These are phyloP conservation scores for Gordius sp. DNA, from an alignment of 2,888 invertebrate species.

Conservation along the genomic window DNA sequence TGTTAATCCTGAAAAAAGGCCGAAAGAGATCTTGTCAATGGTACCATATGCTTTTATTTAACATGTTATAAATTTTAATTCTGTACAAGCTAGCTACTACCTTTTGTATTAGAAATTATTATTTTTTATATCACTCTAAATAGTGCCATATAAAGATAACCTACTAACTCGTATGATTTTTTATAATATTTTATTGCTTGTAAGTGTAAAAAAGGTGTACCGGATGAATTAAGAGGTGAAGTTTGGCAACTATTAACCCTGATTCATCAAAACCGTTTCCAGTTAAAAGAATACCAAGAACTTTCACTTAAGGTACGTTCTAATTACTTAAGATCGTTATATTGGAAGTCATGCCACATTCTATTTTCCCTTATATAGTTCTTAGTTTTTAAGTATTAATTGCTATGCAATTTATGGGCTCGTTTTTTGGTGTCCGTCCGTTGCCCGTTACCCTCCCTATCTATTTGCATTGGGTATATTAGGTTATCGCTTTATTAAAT, in stretches of 20 bases:
- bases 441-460: too few species aligned
- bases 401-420: too few species aligned
- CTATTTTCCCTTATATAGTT: too few species aligned
- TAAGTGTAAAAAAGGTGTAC: constrained; percentile 44
- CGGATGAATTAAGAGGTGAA: constrained; percentile 77
- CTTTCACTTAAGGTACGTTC: constrained; percentile 57
- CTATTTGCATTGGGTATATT: too few species aligned
- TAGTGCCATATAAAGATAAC: too few species aligned
- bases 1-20: constrained; percentile 33
- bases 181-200: neutral
- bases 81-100: neutral
- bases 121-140: neutral
- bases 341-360: neutral
- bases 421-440: too few species aligned
- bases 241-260: constrained; percentile 86
- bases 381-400: too few species aligned
- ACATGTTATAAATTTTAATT: neutral
- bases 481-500: too few species aligned
- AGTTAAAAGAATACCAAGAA: constrained; percentile 68
- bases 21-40: constrained; percentile 50
- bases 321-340: neutral
- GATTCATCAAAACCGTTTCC: constrained; percentile 45
- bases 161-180: neutral
- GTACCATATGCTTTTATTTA: constrained; percentile 30
- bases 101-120: neutral